Percentiles rank a stretch among this genome's conserved stretches.
Conservation (phyloP, 2,888 invertebrate species). For the Parasteatoda lunata region DNA sequence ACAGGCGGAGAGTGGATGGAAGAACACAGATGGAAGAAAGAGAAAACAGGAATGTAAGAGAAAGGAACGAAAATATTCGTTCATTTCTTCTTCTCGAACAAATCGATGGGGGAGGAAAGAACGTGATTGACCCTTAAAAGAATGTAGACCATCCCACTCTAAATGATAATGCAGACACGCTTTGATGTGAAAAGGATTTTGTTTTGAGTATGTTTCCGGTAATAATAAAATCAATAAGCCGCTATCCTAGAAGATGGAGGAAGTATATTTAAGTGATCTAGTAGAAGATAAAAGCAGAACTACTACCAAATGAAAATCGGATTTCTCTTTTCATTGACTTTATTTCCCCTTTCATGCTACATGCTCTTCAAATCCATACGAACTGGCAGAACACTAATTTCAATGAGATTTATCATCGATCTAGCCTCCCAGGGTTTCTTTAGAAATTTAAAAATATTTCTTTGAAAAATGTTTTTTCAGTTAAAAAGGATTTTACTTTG, state of each 20-base stretch:
- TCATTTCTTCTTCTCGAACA: constrained; percentile 32
- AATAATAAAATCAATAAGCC: constrained; percentile 64
- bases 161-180: constrained; percentile 64
- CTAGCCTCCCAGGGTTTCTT: too few species aligned
- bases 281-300: constrained; percentile 26
- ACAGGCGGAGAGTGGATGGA: constrained; percentile 12
- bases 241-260: constrained; percentile 6
- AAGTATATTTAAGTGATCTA: constrained; percentile 56
- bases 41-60: constrained; percentile 10
- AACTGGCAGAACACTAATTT: neutral
- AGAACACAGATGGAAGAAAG: constrained; percentile 5
- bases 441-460: too few species aligned
- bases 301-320: constrained; percentile 3
- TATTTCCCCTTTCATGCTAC: neutral
- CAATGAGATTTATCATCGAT: neutral
- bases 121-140: constrained; percentile 56
- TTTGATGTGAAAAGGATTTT: constrained; percentile 49
- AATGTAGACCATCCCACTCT: constrained; percentile 53
- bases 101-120: constrained; percentile 31
- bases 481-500: too few species aligned
- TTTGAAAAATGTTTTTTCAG: too few species aligned
- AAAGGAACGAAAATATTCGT: constrained; percentile 5
- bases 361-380: neutral
- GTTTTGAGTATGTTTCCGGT: constrained; percentile 58
- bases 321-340: neutral